Percentiles rank a stretch among this genome's conserved stretches.
These are phyloP conservation scores for Piliocolobus tephrosceles DNA, from an alignment of 2,113 vertebrate genomes.

Conservation along the genomic window DNA sequence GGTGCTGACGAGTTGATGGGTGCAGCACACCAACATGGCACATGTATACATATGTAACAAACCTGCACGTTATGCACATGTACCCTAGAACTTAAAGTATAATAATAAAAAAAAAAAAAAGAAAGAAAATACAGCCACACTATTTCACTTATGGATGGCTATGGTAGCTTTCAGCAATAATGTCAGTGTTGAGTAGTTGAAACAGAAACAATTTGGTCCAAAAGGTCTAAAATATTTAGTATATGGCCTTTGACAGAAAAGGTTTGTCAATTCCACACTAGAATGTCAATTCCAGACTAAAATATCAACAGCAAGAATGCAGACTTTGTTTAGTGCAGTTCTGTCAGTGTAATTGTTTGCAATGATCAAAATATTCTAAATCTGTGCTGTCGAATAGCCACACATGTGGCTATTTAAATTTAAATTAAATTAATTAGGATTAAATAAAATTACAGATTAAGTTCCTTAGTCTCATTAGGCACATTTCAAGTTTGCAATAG, in stretches of 20 bases:
- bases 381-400: neutral
- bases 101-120: no score
- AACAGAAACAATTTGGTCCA: neutral
- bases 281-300: neutral
- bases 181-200: neutral
- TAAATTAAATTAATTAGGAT: neutral
- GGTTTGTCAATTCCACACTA: neutral
- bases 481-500: neutral
- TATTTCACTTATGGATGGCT: neutral
- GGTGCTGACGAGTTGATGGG: no score
- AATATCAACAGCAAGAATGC: neutral
- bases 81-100: no score
- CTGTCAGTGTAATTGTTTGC: neutral
- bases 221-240: neutral
- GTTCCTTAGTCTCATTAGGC: neutral
- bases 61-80: no score
- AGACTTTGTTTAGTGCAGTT: neutral
- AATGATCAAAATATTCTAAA: neutral
- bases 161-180: neutral
- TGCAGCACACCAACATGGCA: no score
- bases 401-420: neutral
- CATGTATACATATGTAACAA: no score
- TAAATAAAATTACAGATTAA: neutral
- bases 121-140: neutral
- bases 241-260: neutral